Base-by-base conservation (phyloP, 2,888 invertebrate species). In the Ornithoptera priamus region DNA sequence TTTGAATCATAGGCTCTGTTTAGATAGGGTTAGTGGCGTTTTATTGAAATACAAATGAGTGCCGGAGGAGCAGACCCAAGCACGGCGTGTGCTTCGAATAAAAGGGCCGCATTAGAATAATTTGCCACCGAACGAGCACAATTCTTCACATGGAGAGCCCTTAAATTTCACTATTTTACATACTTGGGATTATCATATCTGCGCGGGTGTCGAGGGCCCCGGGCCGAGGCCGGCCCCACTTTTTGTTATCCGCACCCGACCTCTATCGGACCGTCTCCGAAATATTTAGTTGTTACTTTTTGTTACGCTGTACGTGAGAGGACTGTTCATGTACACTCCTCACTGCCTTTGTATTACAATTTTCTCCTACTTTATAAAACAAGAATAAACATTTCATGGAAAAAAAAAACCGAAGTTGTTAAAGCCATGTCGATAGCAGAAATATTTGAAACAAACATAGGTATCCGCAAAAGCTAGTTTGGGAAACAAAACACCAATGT, bases 101-200 rank as follows among this genome's bases (percentile, higher is more conserved):
- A 92, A 92, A 86, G 92, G 92, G 89, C 83, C 85, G 80, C 84
- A 93, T 93, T 93, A 90, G 88, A 93, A 93, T 93, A 92, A 92
- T 92, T 93, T 90, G 89, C 84, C 83, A 81, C 83, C 81, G 85
- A 89, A 88, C 88, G 86, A 85, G 84, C 87, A 87, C 91, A 91
- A 92, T 92, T 91, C 91, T 92, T 92, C 92, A 92, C 92, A 91
- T 91, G 90, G 89, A 91, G 84, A 88, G 90, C 84, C 89, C 90
- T 92, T 91, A 92, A 91, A 92, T 92, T 92, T 91, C 86, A 92
- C 92, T 92, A 92, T 91, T 92, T 92, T 92, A 91, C 91, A 92
- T 92, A 90, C 87, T 88, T 79, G 86, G 90, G 90, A 91, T 92
- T 91, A 92, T 91, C 92, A 92, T 92, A 92, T 91, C 90, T 89